These are phyloP conservation scores for Camponotus pennsylvanicus DNA, from an alignment of 1,140 invertebrate genomes.

Conservation along the genomic window DNA sequence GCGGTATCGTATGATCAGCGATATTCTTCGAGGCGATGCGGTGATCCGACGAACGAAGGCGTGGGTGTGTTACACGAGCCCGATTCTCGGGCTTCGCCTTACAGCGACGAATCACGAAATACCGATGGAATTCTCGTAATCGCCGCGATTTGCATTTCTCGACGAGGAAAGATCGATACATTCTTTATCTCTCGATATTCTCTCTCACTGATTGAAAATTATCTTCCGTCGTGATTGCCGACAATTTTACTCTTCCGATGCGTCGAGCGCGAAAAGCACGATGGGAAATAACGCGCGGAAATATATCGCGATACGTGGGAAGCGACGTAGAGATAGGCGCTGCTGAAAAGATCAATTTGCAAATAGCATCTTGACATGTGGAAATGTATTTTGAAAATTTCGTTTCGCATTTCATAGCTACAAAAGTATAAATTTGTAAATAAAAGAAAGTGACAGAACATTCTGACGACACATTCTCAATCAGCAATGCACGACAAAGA, in stretches of 20 bases:
- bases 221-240: conserved; percentile 31
- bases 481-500: not conserved
- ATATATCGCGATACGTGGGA: not conserved
- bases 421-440: conserved; percentile 6
- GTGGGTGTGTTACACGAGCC: conserved; percentile 64
- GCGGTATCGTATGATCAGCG: conserved; percentile 39
- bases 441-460: not conserved
- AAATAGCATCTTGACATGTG: not conserved
- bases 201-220: conserved; percentile 49
- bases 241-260: conserved; percentile 27
- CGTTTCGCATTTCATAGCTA: not conserved
- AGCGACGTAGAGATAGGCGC: conserved; percentile 3
- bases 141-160: conserved; percentile 66
- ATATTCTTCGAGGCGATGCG: conserved; percentile 24
- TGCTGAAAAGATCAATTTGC: conserved; percentile 1
- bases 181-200: conserved; percentile 55
- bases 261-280: conserved; percentile 21
- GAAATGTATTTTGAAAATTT: not conserved
- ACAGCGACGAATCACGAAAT: conserved; percentile 49
- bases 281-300: conserved; percentile 25
- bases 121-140: conserved; percentile 67
- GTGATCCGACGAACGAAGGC: conserved; percentile 47
- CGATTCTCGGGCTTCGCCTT: conserved; percentile 53
- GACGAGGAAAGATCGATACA: conserved; percentile 50
- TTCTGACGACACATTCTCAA: not conserved